Evolutionary conservation across 2,888 invertebrate genomes (phyloP), one percentile per base, ranked within the genome.

Genomic region (Hemaris fuciformis): DNA sequence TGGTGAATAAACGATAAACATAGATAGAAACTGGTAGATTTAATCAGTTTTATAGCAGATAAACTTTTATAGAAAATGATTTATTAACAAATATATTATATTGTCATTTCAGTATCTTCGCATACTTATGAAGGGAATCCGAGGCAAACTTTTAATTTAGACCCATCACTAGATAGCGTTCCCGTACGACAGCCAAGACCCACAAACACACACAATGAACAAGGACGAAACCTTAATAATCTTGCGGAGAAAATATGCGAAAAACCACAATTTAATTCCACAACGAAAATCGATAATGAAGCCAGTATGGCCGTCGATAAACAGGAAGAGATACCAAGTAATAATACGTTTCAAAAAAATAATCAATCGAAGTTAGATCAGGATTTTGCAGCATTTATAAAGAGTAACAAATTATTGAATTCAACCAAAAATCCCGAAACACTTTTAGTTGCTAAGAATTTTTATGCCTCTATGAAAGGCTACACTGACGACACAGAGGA

Each of bases 101-200:
- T 61, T 61, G 15, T 38, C 56, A 43, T 74, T 73, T 64, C 72
- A 87, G 83, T 81, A 3, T 79, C 85, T 53, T 61, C 74, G 48
- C 69, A 66, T 18, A 66, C 69, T 2, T 60, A 70, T 38, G 75
- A 78, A 20, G 63, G 71, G 2, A 62, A 67, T 10, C 64, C 65
- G 5, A 74, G 70, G 22, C 75, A 77, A 27, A 76, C 75, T 43
- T 79, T 81, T 63, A 81, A 79, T 67, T 72, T 87, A 65, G 85
- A 91, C 64, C 79, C 84, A 38, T 78, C 84, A 0, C 66, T 91
- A 61, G 92, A 92, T 58, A 75, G 81, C 60, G 80, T 91, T 0
- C 91, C 92, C 0, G 89, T 91, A 2, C 82, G 86, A 41, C 90
- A 91, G 62, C 77, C 89, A 0, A 80, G 84, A 0, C 73, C 73